Base-by-base conservation (phyloP, 2,888 invertebrate genomes). In the Tinea semifulvella region DNA sequence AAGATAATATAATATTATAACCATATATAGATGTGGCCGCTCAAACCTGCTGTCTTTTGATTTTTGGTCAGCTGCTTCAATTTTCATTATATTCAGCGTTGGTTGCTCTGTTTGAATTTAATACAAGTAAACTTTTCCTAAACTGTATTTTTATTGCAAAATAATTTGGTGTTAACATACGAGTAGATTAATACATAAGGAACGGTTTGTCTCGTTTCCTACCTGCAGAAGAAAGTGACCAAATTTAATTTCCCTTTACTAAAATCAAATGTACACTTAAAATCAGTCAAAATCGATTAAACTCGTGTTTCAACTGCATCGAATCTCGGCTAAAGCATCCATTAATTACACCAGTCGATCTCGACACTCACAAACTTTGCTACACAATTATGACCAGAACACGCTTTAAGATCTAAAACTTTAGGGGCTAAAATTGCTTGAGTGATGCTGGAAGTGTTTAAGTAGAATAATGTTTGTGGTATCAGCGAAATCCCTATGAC, bases 401-500 rank as follows among this genome's bases (percentile, higher is more conserved):
- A 31, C 14, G 13, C 31, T 7, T 31, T 31, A 31, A 14, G 11
- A 13, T 13, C 31, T 3, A 4, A n/a, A 2, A 2, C n/a, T 2
- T 14, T 31, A 31, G 31, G 7, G 31, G n/a, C 14, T 31, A 2
- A 31, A 31, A n/a, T 31, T 7, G 13, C 31, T 31, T 31, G 2
- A 13, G n/a, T 31, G 11, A n/a, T 31, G 3, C 13, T 11, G 13
- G 13, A 3, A 2, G 13, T 31, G 31, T 31, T 2, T 31, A 31
- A 7, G 3, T n/a, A 11, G 11, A 31, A 31, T 31, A 14, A 14
- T 31, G 2, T 11, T 31, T 31, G 31, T 31, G 38, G 19, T 38
- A 38, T 38, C 38, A 38, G 38, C 38, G 8, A 38, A 38, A 40
- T 40, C 40, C 22, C 14, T 40, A 22, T 40, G 40, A 22, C 22